Evolutionary conservation across 2,888 invertebrate genomes (phyloP).

Genomic region (Aethes cnicana): DNA sequence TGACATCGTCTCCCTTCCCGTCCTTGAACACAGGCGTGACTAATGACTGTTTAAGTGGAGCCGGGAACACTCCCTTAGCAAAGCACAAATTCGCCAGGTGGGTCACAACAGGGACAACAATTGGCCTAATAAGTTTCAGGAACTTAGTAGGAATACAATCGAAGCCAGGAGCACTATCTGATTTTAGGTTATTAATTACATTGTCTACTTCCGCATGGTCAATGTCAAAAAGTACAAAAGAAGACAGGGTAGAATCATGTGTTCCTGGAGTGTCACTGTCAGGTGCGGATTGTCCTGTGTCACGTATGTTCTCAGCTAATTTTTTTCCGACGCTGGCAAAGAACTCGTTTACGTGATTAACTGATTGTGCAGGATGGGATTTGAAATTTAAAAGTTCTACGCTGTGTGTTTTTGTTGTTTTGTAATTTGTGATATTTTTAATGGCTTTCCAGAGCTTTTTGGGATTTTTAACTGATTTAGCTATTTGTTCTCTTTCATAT

Average conservation of each 20-base stretch:
- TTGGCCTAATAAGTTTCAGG: too few relatives aligned
- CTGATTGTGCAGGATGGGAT: background rate
- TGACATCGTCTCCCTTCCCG: too few relatives aligned
- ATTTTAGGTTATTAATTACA: background rate
- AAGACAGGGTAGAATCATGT: background rate
- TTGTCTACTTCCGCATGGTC: background rate
- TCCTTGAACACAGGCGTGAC: too few relatives aligned
- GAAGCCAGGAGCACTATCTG: background rate
- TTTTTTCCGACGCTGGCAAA: background rate
- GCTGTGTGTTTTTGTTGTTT: background rate
- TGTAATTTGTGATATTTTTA: background rate
- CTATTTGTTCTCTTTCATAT: too few relatives aligned
- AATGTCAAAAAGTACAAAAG: background rate
- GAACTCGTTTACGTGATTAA: background rate
- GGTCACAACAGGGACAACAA: too few relatives aligned
- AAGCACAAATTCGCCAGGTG: too few relatives aligned
- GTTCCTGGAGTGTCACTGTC: background rate
- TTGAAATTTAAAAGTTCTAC: background rate
- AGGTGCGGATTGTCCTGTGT: background rate
- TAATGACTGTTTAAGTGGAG: too few relatives aligned
- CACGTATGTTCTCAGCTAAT: background rate
- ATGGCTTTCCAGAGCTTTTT: background rate
- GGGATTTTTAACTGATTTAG: too few relatives aligned
- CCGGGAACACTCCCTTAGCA: too few relatives aligned
- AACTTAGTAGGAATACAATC: background rate